Evolutionary conservation across 2,113 vertebrate genomes (phyloP).

Genomic region (Tupaia chinensis): DNA sequence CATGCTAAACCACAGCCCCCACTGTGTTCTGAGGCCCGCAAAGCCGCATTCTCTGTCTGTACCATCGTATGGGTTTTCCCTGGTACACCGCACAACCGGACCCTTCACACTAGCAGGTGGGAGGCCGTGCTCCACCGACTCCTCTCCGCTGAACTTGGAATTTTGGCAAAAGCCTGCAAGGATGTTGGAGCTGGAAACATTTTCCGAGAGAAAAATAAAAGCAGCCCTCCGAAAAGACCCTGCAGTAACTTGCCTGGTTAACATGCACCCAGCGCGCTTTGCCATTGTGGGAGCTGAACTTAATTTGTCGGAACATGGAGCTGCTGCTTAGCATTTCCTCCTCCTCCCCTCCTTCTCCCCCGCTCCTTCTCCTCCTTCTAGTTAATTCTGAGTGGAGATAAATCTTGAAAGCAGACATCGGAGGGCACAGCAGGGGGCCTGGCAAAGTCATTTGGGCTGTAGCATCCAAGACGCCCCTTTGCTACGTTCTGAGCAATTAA

Average conservation of each 20-base stretch:
- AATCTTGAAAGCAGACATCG: conserved; percentile 72
- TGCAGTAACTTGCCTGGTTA: conserved; percentile 44
- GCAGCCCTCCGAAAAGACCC: not conserved
- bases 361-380: conserved; percentile 45
- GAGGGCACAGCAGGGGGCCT: conserved; percentile 66
- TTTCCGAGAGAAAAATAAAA: conserved; percentile 38
- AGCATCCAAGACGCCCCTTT: not conserved
- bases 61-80: not conserved
- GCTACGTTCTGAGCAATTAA: conserved; percentile 68
- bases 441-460: conserved; percentile 49
- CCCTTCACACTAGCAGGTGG: not conserved
- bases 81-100: not conserved
- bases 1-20: not conserved
- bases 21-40: not conserved
- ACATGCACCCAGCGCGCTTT: conserved; percentile 55
- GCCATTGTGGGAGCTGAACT: conserved; percentile 53
- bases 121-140: not conserved
- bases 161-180: not conserved
- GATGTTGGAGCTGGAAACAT: not conserved
- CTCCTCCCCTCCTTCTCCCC: not conserved
- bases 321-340: conserved; percentile 64
- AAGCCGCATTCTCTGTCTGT: not conserved
- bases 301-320: conserved; percentile 68
- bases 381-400: conserved; percentile 75
- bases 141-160: conserved; percentile 17